Base-by-base conservation (phyloP, 2,113 vertebrate genomes). In the Origma solitaria region DNA sequence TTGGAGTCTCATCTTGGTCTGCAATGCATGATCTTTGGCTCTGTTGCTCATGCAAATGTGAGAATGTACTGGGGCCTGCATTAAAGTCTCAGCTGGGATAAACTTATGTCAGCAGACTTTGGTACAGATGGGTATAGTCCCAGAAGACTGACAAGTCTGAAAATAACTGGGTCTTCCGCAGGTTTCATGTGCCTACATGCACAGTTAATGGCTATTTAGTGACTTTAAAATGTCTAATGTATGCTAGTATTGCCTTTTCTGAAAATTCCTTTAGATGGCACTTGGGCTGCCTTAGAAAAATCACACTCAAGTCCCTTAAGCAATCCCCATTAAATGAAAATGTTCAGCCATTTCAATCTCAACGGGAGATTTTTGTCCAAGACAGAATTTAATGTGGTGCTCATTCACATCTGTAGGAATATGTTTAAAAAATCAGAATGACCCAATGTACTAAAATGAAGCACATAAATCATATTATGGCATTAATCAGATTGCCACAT, bases 391-490 rank as follows among this genome's bases (percentile, higher is more conserved):
- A 94, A 91, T 94, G 81, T 69, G 24, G 37, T 95, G 30, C 49
- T 93, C 47, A 24, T 93, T 96, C 79, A 90, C 64, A 73, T 96
- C 78, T 92, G 66, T 35, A 78, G 85, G 76, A 93, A 92, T 71
- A 58, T 51, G 81, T 94, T 90, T 51, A 81, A 95, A 84, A 95
- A 86, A 45, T 84, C 83, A 92, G 64, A 94, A 83, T 72, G 78
- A 79, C 84, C 86, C 65, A 72, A 47, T 77, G 47, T 73, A 50
- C 71, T 86, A 40, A 96, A 96, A 90, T 88, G 92, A 93, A 92
- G 75, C 69, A 47, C 69, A 92, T 96, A 94, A 91, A 96, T 96
- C 93, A 90, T 72, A 69, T 90, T 81, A 77, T 86, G 82, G 49
- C 82, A 70, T 92, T 94, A 94, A 94, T 93, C 92, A 96, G 79